phyloP scores from a whole-genome alignment of 2,888 invertebrate species.

The Heliconius ethilla region DNA sequence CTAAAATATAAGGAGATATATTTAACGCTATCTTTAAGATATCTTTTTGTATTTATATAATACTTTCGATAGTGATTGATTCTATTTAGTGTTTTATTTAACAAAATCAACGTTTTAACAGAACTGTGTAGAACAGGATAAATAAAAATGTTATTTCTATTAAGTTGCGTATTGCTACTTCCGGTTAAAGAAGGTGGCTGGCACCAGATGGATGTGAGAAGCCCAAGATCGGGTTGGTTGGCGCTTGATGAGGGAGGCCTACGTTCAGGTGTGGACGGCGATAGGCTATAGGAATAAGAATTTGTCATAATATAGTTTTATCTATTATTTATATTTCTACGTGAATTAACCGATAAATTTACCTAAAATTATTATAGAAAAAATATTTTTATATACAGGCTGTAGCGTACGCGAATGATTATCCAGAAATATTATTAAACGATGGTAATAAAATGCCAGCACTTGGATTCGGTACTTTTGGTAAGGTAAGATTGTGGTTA shows the following conservation, averaged over 20 bases:
- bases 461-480: constrained; percentile 66
- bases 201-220: too few relatives aligned
- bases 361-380: not conserved
- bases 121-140: not conserved
- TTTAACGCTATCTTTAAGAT: not conserved
- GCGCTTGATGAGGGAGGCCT: too few relatives aligned
- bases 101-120: not conserved
- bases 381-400: not conserved
- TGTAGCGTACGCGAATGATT: not conserved
- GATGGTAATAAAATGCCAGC: constrained; percentile 69
- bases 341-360: not conserved
- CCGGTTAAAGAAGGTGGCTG: too few relatives aligned
- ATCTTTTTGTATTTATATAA: not conserved
- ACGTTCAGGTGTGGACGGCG: too few relatives aligned
- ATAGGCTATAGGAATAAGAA: too few relatives aligned
- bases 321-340: too few relatives aligned
- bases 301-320: too few relatives aligned
- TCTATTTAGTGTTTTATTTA: not conserved
- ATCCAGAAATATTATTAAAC: constrained; percentile 50
- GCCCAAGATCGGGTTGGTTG: too few relatives aligned
- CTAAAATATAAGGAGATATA: not conserved
- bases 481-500: constrained; percentile 34
- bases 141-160: not conserved
- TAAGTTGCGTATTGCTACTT: not conserved
- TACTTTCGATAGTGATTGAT: not conserved